Base-by-base conservation (phyloP, 2,888 invertebrate species). In the Epirrita christyi region DNA sequence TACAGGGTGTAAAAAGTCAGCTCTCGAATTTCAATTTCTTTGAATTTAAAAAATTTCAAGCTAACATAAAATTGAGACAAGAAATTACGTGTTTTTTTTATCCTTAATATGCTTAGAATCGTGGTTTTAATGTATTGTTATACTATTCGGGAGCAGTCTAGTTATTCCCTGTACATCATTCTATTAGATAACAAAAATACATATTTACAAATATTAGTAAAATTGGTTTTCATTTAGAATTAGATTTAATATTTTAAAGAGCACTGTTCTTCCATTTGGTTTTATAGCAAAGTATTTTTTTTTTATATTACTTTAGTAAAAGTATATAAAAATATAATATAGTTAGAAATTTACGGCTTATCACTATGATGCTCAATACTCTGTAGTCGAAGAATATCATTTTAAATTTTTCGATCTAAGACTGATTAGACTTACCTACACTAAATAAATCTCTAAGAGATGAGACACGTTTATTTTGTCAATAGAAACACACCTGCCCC, bases 401-500 rank as follows among this genome's bases (percentile, higher is more conserved):
- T 72, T 78, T 77, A 59, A 72, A 82, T 78, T 75, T 82, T 83
- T 88, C 85, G 76, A 86, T 83, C 84, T 86, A 90, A 90, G 89
- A 90, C 89, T 90, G 89, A 90, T 83, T 89, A 89, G 88, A 86
- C 76, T 87, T 76, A 86, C 82, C 78, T 76, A 73, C 71, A 71
- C 67, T 71, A 52, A 47, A 54, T 9, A 2, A 40, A 32, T 10
- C 40, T 51, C 28, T 29, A 2, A 10, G 34, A 45, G 4, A 14
- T 13, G 27, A 47, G 15, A 67, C 71, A 71, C 66, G 53, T 61
- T 60, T 70, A n/a, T n/a, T 54, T 41, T 63, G 63, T 43, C 49
- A 44, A 36, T 46, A 45, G 27, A 53, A 29, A 21, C 13, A 38
- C 9, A 32, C 28, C 28, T 29, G 8, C 8, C 0, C 0, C 1